These are phyloP conservation scores for Lophius americanus DNA, from an alignment of 2,797 vertebrate species.

Conservation along the genomic window DNA sequence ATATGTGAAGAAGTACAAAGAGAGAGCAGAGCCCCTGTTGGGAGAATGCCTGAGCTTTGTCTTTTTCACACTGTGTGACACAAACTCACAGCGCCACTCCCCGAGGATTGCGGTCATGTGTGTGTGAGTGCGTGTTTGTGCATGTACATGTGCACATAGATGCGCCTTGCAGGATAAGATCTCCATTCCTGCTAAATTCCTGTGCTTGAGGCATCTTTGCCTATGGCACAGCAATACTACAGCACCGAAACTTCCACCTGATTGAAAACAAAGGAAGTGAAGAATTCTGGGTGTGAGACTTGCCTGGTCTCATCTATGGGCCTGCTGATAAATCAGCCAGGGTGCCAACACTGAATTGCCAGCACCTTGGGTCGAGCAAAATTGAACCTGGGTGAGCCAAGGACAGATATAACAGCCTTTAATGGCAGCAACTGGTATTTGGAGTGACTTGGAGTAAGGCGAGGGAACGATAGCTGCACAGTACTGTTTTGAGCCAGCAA, in stretches of 20 bases:
- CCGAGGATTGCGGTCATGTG: constrained; percentile 56
- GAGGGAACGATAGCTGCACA: constrained; percentile 70
- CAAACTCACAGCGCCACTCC: constrained; percentile 64
- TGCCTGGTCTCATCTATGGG: constrained; percentile 27
- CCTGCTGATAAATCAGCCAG: constrained; percentile 52
- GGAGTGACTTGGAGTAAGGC: constrained; percentile 68
- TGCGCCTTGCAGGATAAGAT: constrained; percentile 33
- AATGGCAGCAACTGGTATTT: constrained; percentile 59
- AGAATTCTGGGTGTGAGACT: constrained; percentile 19
- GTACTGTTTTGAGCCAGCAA: constrained; percentile 79
- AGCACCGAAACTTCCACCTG: constrained; percentile 39
- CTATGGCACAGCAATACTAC: constrained; percentile 34
- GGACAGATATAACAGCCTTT: constrained; percentile 57
- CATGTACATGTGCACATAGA: constrained; percentile 1
- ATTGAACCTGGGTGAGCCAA: constrained; percentile 52
- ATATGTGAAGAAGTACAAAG: constrained; percentile 72
- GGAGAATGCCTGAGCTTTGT: constrained; percentile 72
- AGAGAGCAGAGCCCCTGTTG: constrained; percentile 68
- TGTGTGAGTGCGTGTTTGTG: constrained; percentile 42
- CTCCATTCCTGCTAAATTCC: constrained; percentile 25
- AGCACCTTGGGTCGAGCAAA: constrained; percentile 33
- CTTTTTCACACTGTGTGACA: constrained; percentile 76
- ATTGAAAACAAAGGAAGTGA: constrained; percentile 29
- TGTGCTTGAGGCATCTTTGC: constrained; percentile 29
- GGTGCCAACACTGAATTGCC: constrained; percentile 30